Evolutionary conservation across 2,888 invertebrate genomes (phyloP).

Genomic region (Dasypolia templi): DNA sequence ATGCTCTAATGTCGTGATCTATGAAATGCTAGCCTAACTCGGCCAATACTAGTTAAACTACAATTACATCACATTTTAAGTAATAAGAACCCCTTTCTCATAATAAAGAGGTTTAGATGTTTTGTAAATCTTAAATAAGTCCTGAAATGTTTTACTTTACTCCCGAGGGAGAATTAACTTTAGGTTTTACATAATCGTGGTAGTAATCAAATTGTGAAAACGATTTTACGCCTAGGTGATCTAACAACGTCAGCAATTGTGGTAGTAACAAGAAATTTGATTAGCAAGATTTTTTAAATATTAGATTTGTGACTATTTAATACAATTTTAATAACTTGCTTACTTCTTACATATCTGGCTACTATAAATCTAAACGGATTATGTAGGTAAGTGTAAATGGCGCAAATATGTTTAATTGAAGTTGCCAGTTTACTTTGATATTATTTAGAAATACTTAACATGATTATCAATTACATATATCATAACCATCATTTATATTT

Average conservation of each 20-base stretch:
- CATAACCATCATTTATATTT: neutral
- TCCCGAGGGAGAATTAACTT: slow-evolving; percentile 9
- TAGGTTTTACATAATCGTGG: slow-evolving; percentile 10
- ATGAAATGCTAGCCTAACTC: slow-evolving; percentile 71
- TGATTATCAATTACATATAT: neutral
- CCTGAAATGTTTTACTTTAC: slow-evolving; percentile 4
- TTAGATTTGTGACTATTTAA: slow-evolving; percentile 8
- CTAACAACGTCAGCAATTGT: neutral
- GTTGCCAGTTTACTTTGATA: slow-evolving; percentile 7
- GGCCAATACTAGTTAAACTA: slow-evolving; percentile 73
- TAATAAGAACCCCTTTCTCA: slow-evolving; percentile 70
- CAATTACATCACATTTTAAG: slow-evolving; percentile 80
- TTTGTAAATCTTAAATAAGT: slow-evolving; percentile 32
- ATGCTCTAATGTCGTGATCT: slow-evolving; percentile 56
- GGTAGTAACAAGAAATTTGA: neutral
- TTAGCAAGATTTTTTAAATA: neutral
- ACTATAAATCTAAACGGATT: neutral
- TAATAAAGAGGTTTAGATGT: slow-evolving; percentile 12
- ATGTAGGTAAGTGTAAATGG: neutral
- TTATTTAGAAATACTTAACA: slow-evolving; percentile 1
- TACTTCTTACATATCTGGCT: neutral
- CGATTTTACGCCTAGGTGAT: neutral
- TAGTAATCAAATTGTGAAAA: slow-evolving; percentile 18
- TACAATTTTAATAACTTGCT: neutral
- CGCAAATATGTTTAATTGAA: neutral